These are phyloP conservation scores for Isotomurus palustris DNA, from an alignment of 2,888 invertebrate species.

Conservation along the genomic window DNA sequence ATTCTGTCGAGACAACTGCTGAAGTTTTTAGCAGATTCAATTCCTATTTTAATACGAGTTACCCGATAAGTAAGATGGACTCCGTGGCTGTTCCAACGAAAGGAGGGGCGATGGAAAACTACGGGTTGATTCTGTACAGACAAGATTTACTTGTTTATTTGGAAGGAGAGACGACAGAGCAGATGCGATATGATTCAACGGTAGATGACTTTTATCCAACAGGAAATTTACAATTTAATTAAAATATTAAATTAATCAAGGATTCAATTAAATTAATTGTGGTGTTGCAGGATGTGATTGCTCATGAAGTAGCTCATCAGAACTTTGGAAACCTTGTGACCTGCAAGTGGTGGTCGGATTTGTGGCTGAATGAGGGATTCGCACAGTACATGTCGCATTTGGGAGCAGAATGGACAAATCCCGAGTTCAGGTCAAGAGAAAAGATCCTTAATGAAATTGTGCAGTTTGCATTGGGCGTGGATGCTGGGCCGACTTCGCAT, in stretches of 20 bases:
- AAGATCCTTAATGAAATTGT: slow-evolving; percentile 16
- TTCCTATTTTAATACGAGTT: not conserved
- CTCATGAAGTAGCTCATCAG: slow-evolving; percentile 6
- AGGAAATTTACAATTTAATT: not conserved
- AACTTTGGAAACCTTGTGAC: slow-evolving; percentile 36
- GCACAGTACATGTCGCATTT: slow-evolving; percentile 20
- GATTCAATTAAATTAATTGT: not conserved
- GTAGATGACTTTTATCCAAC: not conserved
- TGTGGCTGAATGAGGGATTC: slow-evolving; percentile 33
- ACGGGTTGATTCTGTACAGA: slow-evolving; percentile 28
- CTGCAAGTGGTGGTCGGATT: slow-evolving; percentile 38
- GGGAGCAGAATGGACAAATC: slow-evolving; percentile 15
- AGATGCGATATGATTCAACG: not conserved
- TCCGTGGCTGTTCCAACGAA: not conserved
- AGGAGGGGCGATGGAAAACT: slow-evolving; percentile 13
- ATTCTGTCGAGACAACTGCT: not conserved
- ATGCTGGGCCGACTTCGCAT: slow-evolving; percentile 16
- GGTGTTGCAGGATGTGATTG: not conserved
- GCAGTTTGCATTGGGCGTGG: slow-evolving; percentile 24
- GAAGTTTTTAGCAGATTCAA: not conserved
- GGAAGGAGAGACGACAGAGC: not conserved
- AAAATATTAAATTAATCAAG: not conserved
- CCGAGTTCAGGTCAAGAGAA: slow-evolving; percentile 20
- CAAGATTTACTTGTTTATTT: slow-evolving; percentile 4
- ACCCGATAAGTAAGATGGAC: not conserved